phyloP scores from a whole-genome alignment of 2,888 invertebrate species.

The Ormyrus pomaceus region DNA sequence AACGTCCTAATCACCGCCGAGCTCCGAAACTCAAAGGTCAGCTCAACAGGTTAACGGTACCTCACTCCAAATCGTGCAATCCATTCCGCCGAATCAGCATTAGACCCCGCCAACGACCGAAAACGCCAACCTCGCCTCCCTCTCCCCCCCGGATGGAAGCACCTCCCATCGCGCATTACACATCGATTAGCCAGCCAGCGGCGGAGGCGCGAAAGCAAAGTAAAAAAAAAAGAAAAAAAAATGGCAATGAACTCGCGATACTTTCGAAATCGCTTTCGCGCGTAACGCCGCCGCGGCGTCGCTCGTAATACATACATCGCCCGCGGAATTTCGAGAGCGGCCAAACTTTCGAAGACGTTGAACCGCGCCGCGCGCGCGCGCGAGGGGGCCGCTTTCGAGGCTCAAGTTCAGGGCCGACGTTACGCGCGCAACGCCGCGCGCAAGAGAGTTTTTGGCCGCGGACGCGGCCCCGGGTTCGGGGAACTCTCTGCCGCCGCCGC shows the following conservation, averaged over 20 bases:
- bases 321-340: conserved; percentile 67
- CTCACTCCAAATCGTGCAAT: too few species aligned
- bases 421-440: not conserved
- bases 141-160: too few species aligned
- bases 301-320: conserved; percentile 46
- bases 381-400: conserved; percentile 27
- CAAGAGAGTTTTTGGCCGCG: conserved; percentile 2
- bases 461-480: not conserved
- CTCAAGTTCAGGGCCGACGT: conserved; percentile 68
- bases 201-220: too few species aligned
- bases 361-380: conserved; percentile 58
- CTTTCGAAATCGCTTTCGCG: conserved; percentile 60
- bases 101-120: too few species aligned
- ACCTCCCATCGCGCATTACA: too few species aligned
- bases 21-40: too few species aligned
- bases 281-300: conserved; percentile 7
- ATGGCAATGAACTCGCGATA: conserved; percentile 60
- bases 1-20: too few species aligned
- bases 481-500: too few species aligned
- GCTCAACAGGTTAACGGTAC: too few species aligned
- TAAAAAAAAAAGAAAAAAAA: conserved; percentile 20
- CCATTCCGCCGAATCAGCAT: too few species aligned
- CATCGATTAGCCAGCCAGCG: too few species aligned
- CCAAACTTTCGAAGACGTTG: conserved; percentile 71
- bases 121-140: too few species aligned